phyloP scores from a whole-genome alignment of 2,797 vertebrate genomes.

The Sebastes vulpes region DNA sequence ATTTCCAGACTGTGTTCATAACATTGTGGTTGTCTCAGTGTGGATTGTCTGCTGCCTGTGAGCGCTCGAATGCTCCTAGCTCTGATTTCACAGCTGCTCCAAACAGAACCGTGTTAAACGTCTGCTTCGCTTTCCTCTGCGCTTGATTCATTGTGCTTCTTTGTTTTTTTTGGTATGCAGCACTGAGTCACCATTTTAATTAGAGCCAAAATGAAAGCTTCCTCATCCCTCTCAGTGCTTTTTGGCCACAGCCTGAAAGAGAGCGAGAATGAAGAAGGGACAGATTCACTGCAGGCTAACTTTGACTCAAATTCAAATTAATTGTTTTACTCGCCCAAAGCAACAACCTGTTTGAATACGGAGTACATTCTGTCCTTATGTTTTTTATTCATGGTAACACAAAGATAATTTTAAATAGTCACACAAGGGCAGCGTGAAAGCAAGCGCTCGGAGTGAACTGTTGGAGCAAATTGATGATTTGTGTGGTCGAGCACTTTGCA shows the following conservation, averaged over 20 bases:
- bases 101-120: constrained; percentile 2
- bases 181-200: constrained; percentile 43
- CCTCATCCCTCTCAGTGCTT: constrained; percentile 16
- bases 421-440: background rate
- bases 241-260: constrained; percentile 7
- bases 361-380: constrained; percentile 1
- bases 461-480: constrained; percentile 15
- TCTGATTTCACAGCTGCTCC: constrained; percentile 31
- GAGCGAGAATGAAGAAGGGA: constrained; percentile 23
- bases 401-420: constrained; percentile 31
- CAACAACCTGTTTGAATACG: constrained; percentile 31
- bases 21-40: constrained; percentile 2
- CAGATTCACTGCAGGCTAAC: constrained; percentile 36
- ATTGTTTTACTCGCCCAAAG: constrained; percentile 52
- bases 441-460: background rate
- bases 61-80: constrained; percentile 1
- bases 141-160: background rate
- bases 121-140: background rate
- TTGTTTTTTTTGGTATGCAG: constrained; percentile 2
- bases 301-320: constrained; percentile 55
- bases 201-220: constrained; percentile 36
- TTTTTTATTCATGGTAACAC: constrained; percentile 31
- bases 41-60: constrained; percentile 6
- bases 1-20: constrained; percentile 21
- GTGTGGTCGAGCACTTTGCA: constrained; percentile 26